Percentiles rank a stretch among this genome's conserved stretches.
Evolutionary conservation across 2,797 vertebrate genomes (phyloP).

Genomic region (Hemitrygon akajei): DNA sequence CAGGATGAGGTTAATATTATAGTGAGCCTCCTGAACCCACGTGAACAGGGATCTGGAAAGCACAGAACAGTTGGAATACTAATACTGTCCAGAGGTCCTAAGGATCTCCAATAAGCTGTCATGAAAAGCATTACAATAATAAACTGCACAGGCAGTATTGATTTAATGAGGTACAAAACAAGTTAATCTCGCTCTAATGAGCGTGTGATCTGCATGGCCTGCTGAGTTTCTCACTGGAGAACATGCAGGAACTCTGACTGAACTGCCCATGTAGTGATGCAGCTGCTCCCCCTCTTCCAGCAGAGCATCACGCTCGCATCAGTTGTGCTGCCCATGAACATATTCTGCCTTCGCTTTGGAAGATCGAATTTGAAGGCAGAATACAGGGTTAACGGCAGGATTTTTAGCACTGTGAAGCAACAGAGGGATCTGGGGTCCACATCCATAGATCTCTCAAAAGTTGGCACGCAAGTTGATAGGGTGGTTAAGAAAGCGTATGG

Average conservation of each 20-base stretch:
- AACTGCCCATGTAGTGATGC: background rate
- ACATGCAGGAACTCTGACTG: background rate
- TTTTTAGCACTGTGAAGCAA: too few species aligned
- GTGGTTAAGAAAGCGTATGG: too few species aligned
- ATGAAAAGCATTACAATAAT: background rate
- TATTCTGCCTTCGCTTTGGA: too few species aligned
- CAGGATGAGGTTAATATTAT: too few species aligned
- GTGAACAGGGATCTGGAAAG: background rate
- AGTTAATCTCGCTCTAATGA: background rate
- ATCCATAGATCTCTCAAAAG: too few species aligned
- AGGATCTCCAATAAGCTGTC: background rate
- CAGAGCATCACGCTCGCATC: too few species aligned
- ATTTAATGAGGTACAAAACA: background rate
- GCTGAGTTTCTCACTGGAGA: background rate
- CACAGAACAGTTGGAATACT: background rate
- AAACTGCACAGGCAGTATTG: slow-evolving; percentile 15
- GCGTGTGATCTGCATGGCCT: background rate
- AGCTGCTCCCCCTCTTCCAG: too few species aligned
- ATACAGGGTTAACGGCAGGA: too few species aligned
- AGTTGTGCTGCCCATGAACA: too few species aligned
- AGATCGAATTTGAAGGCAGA: too few species aligned
- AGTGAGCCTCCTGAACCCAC: background rate
- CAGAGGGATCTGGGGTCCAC: too few species aligned
- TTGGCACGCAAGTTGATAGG: too few species aligned
- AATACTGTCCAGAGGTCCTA: background rate